Evolutionary conservation across 2,888 invertebrate genomes (phyloP), one percentile per base, ranked within the genome.

Genomic region (Amblyjoppa proteus): DNA sequence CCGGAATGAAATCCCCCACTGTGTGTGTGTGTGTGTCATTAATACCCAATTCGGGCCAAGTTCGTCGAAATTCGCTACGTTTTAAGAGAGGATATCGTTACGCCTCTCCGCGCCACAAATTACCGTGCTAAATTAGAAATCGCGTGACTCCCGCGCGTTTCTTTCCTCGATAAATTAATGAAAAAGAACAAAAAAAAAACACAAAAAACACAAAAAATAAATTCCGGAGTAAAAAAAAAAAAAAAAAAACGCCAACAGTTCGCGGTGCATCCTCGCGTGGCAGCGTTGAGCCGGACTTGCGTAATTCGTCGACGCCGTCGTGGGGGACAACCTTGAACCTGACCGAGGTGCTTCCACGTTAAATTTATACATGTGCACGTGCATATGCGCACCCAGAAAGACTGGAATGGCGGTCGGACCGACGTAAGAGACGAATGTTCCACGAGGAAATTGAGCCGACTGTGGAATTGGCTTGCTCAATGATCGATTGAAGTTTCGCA

Each of bases 261-360:
- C 64, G 66, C 76, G 61, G 75, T 79, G 73, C 66, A 74, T 69
- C 56, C 77, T 45, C 25, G 61, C 75, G 61, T 64, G 58, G 66
- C 69, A 56, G 75, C 49, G 74, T 25, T 38, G 28, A 41, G 53
- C 51, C 71, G 34, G 64, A 61, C 51, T 81, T 81, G 45, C 53
- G 74, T 75, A 78, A 76, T 86, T 76, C 76, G 13, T 76, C 25
- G 56, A 61, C 71, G 75, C 74, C 34, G 77, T 45, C 49, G 81
- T 81, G 76, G 82, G 49, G 66, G 66, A 83, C 56, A 73, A 73
- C 85, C 86, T 88, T 88, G 87, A 86, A 87, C 86, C 84, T 88
- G 87, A 85, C 83, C 86, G 83, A 83, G 84, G 82, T 83, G 74
- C 75, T 78, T 81, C 81, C 53, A 81, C 51, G 73, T 79, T 74